Base-by-base conservation (phyloP, 2,113 vertebrate genomes). In the Steatornis caripensis region DNA sequence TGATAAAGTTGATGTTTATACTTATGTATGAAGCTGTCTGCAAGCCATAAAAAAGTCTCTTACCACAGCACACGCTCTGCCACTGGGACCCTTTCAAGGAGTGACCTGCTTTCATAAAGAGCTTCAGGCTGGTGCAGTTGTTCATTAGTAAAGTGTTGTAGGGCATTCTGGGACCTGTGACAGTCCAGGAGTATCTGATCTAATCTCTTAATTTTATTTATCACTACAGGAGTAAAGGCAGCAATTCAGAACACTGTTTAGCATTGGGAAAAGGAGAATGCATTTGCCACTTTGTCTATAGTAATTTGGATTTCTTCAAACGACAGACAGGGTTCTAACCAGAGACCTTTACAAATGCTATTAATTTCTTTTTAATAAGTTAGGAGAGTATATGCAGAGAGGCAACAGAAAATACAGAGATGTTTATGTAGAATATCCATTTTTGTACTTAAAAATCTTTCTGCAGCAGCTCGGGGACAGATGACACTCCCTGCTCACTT, bases 171-270 rank as follows among this genome's bases (percentile, higher is more conserved):
- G 58, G 72, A 72, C 75, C 30, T 48, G 15, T 45, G 75, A 16
- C 72, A 39, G 64, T 64, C 48, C 83, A 49, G 24, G 13, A 72
- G 15, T 70, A 23, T 70, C 60, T 78, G 48, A 75, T 54, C 65
- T 68, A 71, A 27, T 84, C 91, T 82, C 55, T 91, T 89, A 48
- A 72, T 90, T 90, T 90, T 85, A 92, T 78, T 89, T 94, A 81
- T 84, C 15, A 1, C 30, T 77, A 29, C 64, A 48, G 39, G 22
- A 84, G 23, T 66, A 30, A 89, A 87, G 43, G 55, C 89, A 71
- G 43, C 65, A 90, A 61, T 80, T 90, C 46, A 92, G 83, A 95
- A 17, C 29, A 36, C 10, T 62, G 22, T 53, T 83, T 45, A 70
- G 45, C 45, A 11, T 29, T 37, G 46, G 49, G 46, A 45, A 80